Evolutionary conservation across 1,140 invertebrate species (phyloP).

Genomic region (Drosophila sturtevanti): DNA sequence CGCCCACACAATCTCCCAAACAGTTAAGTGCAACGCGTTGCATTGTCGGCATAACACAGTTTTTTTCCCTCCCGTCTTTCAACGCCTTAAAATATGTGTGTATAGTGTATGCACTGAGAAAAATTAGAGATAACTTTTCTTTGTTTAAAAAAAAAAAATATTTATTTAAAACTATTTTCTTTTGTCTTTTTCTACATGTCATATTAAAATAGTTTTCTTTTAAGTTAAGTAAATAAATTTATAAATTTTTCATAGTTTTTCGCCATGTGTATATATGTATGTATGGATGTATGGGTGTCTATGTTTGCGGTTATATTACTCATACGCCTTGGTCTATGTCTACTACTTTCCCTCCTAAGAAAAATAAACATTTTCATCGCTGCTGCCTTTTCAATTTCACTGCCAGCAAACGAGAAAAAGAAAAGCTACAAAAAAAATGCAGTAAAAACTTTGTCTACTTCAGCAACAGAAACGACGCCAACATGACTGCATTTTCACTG

Average conservation of each 20-base stretch:
- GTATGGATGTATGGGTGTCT: background rate
- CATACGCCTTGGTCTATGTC: slow-evolving; percentile 56
- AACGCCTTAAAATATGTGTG: slow-evolving; percentile 7
- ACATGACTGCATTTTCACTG: slow-evolving; percentile 76
- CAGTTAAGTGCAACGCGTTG: slow-evolving; percentile 62
- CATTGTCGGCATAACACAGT: slow-evolving; percentile 77
- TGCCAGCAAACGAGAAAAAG: slow-evolving; percentile 37
- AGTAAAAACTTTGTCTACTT: slow-evolving; percentile 73
- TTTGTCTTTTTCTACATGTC: no score
- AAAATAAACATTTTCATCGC: slow-evolving; percentile 8
- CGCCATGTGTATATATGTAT: background rate
- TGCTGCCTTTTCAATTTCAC: slow-evolving; percentile 72
- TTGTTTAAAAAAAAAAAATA: no score
- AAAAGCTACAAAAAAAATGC: slow-evolving; percentile 44
- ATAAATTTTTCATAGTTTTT: background rate
- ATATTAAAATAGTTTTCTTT: background rate
- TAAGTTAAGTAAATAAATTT: background rate
- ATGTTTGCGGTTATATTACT: slow-evolving; percentile 42
- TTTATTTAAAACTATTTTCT: no score
- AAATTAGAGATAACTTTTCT: background rate
- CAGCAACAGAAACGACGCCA: slow-evolving; percentile 61
- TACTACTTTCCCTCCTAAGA: slow-evolving; percentile 62
- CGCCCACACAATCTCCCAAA: background rate
- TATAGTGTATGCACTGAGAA: background rate
- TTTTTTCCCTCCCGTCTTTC: slow-evolving; percentile 20